These are phyloP conservation scores for Corapipo altera DNA, from an alignment of 2,113 vertebrate species.

Conservation along the genomic window DNA sequence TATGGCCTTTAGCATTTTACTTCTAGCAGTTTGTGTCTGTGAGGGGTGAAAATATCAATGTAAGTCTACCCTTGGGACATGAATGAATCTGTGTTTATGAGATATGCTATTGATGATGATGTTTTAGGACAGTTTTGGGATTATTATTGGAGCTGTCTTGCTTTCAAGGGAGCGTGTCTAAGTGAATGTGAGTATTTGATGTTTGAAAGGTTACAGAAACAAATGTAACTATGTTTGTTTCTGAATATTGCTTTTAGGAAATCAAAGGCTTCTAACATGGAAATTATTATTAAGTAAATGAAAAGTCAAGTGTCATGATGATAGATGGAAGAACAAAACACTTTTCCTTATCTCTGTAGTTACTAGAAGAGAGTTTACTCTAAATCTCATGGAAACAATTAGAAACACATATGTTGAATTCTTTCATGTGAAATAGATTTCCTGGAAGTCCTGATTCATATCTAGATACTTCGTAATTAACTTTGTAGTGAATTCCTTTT, in stretches of 20 bases:
- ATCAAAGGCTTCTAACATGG: neutral
- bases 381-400: neutral
- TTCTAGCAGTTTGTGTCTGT: neutral
- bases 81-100: neutral
- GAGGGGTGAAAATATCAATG: neutral
- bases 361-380: neutral
- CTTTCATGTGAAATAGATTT: neutral
- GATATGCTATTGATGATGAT: neutral
- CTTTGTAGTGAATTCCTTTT: neutral
- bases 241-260: neutral
- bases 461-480: neutral
- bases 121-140: neutral
- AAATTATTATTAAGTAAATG: neutral
- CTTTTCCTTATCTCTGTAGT: neutral
- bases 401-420: neutral
- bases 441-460: neutral
- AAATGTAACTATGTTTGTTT: neutral
- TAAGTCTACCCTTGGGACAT: neutral
- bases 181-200: neutral
- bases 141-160: neutral
- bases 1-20: neutral
- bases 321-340: neutral
- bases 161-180: neutral
- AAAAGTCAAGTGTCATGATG: neutral
- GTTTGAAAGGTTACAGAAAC: neutral